Conservation (phyloP, 53 echinoderm and acorn worm species). For the Antedon mediterranea region DNA sequence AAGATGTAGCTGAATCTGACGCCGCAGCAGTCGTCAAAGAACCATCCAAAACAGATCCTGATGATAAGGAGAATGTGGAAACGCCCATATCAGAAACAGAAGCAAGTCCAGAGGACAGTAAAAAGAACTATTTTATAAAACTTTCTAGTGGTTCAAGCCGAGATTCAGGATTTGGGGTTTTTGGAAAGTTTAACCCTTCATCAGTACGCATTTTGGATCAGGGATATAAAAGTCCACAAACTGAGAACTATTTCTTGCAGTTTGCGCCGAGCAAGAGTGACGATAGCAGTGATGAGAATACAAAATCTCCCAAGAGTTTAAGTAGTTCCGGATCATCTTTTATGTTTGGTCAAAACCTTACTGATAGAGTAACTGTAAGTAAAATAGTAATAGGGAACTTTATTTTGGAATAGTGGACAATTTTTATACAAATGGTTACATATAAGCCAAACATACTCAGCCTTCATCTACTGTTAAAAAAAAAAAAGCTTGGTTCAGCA, state of each 20-base stretch:
- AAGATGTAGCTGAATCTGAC: background rate
- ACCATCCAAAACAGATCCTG: background rate
- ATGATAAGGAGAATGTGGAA: background rate
- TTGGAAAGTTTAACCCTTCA: constrained; percentile 57
- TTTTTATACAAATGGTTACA: too few relatives aligned
- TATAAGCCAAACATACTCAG: too few relatives aligned
- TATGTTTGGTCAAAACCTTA: constrained; percentile 87
- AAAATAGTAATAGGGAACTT: background rate
- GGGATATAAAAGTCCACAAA: constrained; percentile 28
- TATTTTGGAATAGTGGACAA: too few relatives aligned
- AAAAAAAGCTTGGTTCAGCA: too few relatives aligned
- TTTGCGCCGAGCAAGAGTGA: constrained; percentile 31
- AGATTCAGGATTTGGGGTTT: constrained; percentile 74
- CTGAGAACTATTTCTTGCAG: constrained; percentile 75
- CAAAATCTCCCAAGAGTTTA: background rate
- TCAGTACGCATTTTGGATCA: constrained; percentile 4
- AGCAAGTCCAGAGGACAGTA: background rate
- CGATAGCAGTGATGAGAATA: background rate
- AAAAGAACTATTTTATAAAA: background rate
- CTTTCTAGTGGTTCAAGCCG: constrained; percentile 30
- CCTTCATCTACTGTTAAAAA: too few relatives aligned
- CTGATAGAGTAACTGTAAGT: constrained; percentile 88
- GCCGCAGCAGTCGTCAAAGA: background rate
- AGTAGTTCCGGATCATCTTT: constrained; percentile 55
- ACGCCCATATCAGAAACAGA: background rate